Evolutionary conservation across 2,888 invertebrate genomes (phyloP).

Genomic region (Metallyticus violacea): DNA sequence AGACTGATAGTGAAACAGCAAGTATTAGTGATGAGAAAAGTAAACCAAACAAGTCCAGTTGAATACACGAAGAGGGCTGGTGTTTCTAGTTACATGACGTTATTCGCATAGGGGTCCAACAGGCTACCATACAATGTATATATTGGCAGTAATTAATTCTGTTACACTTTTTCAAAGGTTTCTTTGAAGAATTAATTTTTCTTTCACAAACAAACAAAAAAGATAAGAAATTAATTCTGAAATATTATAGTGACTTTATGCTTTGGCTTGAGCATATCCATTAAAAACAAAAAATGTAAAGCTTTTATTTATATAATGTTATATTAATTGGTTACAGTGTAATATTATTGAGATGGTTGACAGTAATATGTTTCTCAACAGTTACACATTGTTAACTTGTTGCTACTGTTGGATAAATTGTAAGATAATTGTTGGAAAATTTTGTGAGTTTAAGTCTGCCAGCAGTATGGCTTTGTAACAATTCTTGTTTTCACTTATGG

Average conservation of each 20-base stretch:
- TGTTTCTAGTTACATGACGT: slow-evolving; percentile 20
- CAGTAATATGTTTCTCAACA: neutral
- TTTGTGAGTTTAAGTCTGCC: neutral
- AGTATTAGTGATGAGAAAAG: neutral
- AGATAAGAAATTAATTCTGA: neutral
- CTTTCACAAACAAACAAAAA: neutral
- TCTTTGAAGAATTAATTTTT: neutral
- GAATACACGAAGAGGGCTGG: neutral
- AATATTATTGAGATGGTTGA: neutral
- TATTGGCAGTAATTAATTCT: neutral
- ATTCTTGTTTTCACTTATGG: neutral
- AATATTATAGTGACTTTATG: neutral
- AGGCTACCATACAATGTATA: slow-evolving; percentile 3
- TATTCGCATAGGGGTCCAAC: slow-evolving; percentile 30
- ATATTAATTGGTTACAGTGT: neutral
- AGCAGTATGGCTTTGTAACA: neutral
- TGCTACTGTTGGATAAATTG: neutral
- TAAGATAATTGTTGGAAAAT: neutral
- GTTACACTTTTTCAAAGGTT: neutral
- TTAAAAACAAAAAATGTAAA: neutral
- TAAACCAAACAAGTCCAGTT: neutral
- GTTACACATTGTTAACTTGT: neutral
- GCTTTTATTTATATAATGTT: neutral
- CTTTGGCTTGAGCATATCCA: neutral
- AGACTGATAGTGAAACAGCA: slow-evolving; percentile 23